These are phyloP conservation scores for Proteles cristata DNA, from an alignment of 2,113 vertebrate species.

Conservation along the genomic window DNA sequence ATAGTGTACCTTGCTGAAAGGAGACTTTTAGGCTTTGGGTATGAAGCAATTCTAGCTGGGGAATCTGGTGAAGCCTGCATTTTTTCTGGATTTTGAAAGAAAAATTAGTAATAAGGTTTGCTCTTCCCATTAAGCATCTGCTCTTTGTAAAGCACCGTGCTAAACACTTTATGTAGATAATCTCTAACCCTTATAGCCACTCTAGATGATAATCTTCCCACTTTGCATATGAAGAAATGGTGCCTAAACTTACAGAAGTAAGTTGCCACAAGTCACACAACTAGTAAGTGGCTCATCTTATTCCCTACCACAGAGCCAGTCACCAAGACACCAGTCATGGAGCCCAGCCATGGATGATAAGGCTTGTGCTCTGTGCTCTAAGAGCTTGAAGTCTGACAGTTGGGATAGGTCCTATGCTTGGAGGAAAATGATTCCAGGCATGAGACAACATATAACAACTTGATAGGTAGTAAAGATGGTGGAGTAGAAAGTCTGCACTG, in stretches of 20 bases:
- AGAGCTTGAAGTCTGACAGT: neutral
- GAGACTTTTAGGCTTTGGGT: neutral
- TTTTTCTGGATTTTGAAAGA: conserved; percentile 26
- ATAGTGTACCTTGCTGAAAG: neutral
- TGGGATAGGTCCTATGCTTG: neutral
- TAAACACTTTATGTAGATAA: neutral
- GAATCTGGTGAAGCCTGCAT: neutral
- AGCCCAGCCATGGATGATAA: neutral
- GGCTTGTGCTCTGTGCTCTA: neutral
- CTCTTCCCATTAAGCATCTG: neutral
- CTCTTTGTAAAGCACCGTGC: neutral
- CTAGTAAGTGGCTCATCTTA: neutral
- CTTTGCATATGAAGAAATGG: neutral
- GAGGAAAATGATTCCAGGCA: neutral
- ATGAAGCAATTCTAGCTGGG: neutral
- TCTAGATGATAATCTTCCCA: conserved; percentile 13
- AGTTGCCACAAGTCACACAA: neutral
- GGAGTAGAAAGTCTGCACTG: neutral
- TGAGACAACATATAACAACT: neutral
- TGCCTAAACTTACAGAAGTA: neutral
- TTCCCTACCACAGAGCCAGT: neutral
- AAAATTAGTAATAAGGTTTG: conserved; percentile 20
- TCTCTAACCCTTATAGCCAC: neutral
- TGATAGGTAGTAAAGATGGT: conserved; percentile 28
- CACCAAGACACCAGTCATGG: neutral